These are phyloP conservation scores for Drosophila sucinea DNA, from an alignment of 1,140 invertebrate species.

Conservation along the genomic window DNA sequence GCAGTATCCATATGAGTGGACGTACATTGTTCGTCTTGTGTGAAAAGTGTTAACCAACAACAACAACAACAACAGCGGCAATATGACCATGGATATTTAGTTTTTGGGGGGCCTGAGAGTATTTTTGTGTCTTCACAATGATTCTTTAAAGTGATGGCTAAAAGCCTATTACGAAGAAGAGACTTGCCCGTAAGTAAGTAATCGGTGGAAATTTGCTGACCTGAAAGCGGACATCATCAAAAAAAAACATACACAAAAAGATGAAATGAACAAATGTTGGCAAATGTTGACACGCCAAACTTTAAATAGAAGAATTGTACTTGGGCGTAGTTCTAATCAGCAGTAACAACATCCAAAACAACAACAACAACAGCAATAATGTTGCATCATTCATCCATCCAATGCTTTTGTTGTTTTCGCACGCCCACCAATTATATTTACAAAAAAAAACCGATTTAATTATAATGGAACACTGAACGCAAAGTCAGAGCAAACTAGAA, in stretches of 20 bases:
- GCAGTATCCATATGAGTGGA: slow-evolving; percentile 51
- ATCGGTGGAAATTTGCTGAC: slow-evolving; percentile 21
- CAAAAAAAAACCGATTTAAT: slow-evolving; percentile 67
- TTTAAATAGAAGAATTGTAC: slow-evolving; percentile 40
- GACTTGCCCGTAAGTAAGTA: slow-evolving; percentile 37
- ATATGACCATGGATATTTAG: slow-evolving; percentile 45
- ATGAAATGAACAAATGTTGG: not conserved
- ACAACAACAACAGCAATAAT: slow-evolving; percentile 27
- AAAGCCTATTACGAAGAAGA: slow-evolving; percentile 35
- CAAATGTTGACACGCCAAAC: slow-evolving; percentile 5
- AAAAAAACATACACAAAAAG: not conserved
- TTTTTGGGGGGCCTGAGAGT: slow-evolving; percentile 46
- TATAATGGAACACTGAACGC: slow-evolving; percentile 60
- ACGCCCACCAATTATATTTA: slow-evolving; percentile 78
- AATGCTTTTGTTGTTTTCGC: slow-evolving; percentile 32
- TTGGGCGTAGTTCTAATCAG: slow-evolving; percentile 67
- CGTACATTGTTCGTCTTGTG: slow-evolving; percentile 64
- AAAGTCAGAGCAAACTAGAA: slow-evolving; percentile 45
- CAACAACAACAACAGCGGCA: slow-evolving; percentile 21
- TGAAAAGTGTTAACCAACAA: slow-evolving; percentile 70
- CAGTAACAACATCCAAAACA: slow-evolving; percentile 19
- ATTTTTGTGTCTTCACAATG: slow-evolving; percentile 47
- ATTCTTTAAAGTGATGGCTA: slow-evolving; percentile 66
- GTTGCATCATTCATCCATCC: slow-evolving; percentile 53
- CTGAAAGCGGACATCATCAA: not conserved